phyloP scores from a whole-genome alignment of 2,113 vertebrate species.

The Psittacula cyanocephala region DNA sequence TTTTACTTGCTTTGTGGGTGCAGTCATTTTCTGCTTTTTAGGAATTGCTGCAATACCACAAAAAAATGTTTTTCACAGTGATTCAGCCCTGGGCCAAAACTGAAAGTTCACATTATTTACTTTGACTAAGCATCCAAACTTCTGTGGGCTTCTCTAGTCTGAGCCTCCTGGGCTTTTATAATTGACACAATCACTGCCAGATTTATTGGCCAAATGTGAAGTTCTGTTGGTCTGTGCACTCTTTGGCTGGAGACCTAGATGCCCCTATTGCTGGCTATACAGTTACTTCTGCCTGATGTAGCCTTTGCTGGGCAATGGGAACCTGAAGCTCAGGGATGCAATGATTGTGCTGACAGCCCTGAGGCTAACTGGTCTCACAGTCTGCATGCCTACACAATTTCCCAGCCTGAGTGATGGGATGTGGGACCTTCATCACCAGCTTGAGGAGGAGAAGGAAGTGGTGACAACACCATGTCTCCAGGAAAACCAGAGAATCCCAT shows the following conservation, averaged over 20 bases:
- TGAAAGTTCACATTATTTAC: neutral
- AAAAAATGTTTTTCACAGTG: neutral
- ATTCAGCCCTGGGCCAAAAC: neutral
- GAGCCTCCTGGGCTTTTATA: neutral
- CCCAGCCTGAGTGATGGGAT: neutral
- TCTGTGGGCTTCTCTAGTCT: neutral
- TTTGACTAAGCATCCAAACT: neutral
- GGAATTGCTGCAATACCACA: neutral
- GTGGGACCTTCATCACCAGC: neutral
- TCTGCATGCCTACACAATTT: rapidly evolving
- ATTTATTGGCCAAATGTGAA: neutral
- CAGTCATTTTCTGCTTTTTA: neutral
- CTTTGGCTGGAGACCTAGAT: neutral
- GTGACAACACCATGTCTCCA: neutral
- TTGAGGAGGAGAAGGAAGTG: neutral
- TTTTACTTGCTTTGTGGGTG: neutral
- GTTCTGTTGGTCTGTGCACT: neutral
- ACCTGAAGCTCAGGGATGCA: neutral
- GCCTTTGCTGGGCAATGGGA: neutral
- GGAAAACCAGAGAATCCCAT: neutral
- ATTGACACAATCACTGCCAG: neutral
- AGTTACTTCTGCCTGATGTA: neutral
- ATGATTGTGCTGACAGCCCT: neutral
- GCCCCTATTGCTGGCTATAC: neutral
- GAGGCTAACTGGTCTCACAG: neutral